phyloP scores from a whole-genome alignment of 2,888 invertebrate genomes.

The Melinopterus prodromus region DNA sequence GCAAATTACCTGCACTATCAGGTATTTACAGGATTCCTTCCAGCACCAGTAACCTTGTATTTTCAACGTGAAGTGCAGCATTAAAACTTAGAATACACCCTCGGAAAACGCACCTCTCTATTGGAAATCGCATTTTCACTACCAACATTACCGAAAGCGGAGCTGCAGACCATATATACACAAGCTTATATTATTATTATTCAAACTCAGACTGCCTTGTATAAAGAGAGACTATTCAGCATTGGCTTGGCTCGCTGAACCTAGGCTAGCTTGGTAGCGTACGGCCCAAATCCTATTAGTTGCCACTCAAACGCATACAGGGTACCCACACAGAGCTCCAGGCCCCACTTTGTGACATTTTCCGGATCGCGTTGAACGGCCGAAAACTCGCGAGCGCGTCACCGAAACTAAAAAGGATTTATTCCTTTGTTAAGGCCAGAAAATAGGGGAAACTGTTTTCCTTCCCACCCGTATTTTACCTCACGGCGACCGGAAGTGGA shows the following conservation, averaged over 20 bases:
- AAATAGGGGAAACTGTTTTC: neutral
- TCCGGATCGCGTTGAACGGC: neutral
- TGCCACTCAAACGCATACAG: neutral
- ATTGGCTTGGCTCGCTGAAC: neutral
- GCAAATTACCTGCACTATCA: too few species aligned
- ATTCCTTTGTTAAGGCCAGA: neutral
- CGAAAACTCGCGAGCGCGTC: neutral
- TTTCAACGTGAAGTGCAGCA: too few species aligned
- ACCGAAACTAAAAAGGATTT: neutral
- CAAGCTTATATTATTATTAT: neutral
- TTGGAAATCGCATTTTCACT: neutral
- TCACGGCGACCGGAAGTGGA: neutral
- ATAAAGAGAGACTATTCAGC: neutral
- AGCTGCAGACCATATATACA: neutral
- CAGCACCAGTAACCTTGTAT: too few species aligned
- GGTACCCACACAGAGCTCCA: neutral
- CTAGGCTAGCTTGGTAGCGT: neutral
- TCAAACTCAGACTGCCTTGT: neutral
- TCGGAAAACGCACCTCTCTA: neutral
- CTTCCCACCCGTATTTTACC: neutral
- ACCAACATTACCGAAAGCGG: too few species aligned
- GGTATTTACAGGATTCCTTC: too few species aligned
- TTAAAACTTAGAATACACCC: too few species aligned
- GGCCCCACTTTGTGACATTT: conserved; percentile 4
- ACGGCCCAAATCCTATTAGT: neutral